Conservation (phyloP, 1,140 invertebrate genomes). For the Bombus consobrinus region DNA sequence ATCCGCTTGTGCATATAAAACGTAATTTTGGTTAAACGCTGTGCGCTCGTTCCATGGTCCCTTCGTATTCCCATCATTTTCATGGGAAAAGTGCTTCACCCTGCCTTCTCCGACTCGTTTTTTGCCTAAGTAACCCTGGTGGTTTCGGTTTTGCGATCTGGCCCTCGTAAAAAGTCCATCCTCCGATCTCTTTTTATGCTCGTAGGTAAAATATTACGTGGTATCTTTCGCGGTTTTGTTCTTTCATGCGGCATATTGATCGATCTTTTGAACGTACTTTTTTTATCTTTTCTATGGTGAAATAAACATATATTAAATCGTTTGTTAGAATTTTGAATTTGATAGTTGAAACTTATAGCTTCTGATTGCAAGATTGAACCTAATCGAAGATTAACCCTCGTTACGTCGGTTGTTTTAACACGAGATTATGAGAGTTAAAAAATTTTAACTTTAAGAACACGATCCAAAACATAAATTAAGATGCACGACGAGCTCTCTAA, state of each 20-base stretch:
- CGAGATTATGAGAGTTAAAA: too few relatives aligned
- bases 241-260: background rate
- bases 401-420: too few relatives aligned
- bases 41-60: background rate
- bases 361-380: too few relatives aligned
- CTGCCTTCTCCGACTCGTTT: background rate
- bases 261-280: background rate
- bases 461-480: too few relatives aligned
- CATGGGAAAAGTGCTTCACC: conserved; percentile 32
- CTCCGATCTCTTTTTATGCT: background rate
- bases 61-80: conserved; percentile 31
- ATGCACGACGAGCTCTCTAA: background rate
- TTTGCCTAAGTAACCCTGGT: conserved; percentile 4
- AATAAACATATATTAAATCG: too few relatives aligned
- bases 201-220: background rate
- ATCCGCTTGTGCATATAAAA: conserved; percentile 51
- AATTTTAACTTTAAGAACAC: too few relatives aligned
- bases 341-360: too few relatives aligned
- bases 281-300: too few relatives aligned
- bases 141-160: conserved; percentile 12
- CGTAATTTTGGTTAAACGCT: conserved; percentile 56
- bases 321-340: too few relatives aligned
- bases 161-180: conserved; percentile 9
- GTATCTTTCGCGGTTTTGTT: too few relatives aligned
- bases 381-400: too few relatives aligned